Base-by-base conservation (phyloP, 1,140 invertebrate genomes). In the Sycophaga agraensis region DNA sequence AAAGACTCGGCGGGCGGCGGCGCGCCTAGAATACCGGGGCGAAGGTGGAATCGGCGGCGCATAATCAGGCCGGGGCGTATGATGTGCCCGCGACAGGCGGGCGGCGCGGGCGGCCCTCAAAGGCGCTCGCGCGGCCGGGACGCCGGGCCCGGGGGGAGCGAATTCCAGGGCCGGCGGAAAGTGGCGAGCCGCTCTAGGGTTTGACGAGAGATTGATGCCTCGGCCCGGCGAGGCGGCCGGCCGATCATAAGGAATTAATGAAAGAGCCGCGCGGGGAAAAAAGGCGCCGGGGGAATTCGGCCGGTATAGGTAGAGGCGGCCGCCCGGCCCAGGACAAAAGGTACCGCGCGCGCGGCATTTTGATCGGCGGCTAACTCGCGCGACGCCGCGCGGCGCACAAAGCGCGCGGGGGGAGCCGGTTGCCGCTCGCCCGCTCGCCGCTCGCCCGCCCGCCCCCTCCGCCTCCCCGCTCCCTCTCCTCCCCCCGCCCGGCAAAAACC, bases 131-230 rank as follows among this genome's bases (percentile, higher is more conserved):
- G n/a, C n/a, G n/a, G n/a, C n/a, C n/a, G 4, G 16, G 19, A 49
- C 8, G 46, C 16, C 11, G 8, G 19, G 3, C 14, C n/a, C 24
- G 14, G 40, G 8, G 40, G 4, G n/a, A 43, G n/a, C 24, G n/a
- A 45, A 22, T 22, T 45, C 21, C 19, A 45, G 21, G 12, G 12
- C 19, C 11, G 17, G 17, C 28, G 1, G 64, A 64, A 24, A 68
- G 72, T 70, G 2, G 73, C 71, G 66, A 6, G 17, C 11, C 14
- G 67, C 66, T 72, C 71, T 77, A 76, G 73, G 68, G 65, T 80
- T 80, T 80, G 78, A 79, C 73, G 77, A 78, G 74, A 80, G 78
- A 80, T 80, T 79, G 78, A 80, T 78, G 78, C 71, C 63, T 67
- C 26, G 12, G 24, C 17, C 9, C 28, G 24, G 42, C 26, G 48